Evolutionary conservation across 1,140 invertebrate genomes (phyloP), one percentile per base, ranked within the genome.

Genomic region (Listronotus bonariensis): DNA sequence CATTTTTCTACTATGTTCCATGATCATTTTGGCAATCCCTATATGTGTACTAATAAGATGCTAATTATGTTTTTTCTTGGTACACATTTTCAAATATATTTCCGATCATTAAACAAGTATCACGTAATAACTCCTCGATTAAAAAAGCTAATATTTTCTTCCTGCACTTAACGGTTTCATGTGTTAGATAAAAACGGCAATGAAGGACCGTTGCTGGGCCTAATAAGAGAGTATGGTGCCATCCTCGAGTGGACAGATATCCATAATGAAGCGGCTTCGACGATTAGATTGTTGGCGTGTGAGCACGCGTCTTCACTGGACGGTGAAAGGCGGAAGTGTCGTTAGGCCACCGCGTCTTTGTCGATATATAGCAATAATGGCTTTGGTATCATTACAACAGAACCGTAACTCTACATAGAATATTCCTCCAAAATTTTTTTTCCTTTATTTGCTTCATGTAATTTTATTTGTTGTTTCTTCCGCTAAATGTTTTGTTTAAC

Each of bases 291-390:
- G 58, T 62, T 55, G 46, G 57, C 61, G 53, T 58, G 36, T 45
- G 43, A 53, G 66, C 66, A 68, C 66, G 66, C 53, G 59, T 68
- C 60, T 38, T 54, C 66, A 68, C 18, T 64, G 57, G 53, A 63
- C 59, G 60, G 66, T 68, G 66, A 68, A 68, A 68, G 66, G 66
- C 66, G 66, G 66, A 68, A 68, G 61, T 63, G 49, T 55, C 58
- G 41, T 57, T 56, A 12, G 54, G 14, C n/a, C n/a, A 48, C 10
- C 36, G n/a, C 26, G 12, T 52, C 18, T 52, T 40, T 17, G 32
- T 40, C 52, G 52, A 54, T 54, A 53, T 53, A 36, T 54, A 36
- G 52, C 52, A 54, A 54, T 46, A 46, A 18, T 17, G 43, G 10
- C 20, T 54, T 0, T 17, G 11, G 12, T 26, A n/a, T 52, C 26